phyloP scores from a whole-genome alignment of 2,888 invertebrate species.

The Euzophera pinguis region DNA sequence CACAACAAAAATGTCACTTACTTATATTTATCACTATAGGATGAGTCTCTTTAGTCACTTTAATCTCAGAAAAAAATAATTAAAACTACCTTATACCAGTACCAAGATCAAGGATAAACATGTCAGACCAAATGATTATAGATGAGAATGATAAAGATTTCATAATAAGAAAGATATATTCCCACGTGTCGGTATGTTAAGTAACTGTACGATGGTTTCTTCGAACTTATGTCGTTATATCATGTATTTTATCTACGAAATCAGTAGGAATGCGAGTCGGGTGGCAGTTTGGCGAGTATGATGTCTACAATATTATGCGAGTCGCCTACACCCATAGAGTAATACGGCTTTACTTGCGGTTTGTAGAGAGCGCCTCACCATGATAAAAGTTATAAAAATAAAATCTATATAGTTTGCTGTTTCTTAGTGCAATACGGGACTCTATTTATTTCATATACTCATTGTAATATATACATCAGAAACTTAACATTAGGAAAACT shows the following conservation, averaged over 20 bases:
- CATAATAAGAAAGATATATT: conserved; percentile 7
- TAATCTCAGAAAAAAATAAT: too few species aligned
- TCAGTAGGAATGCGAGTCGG: not conserved
- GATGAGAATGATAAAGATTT: not conserved
- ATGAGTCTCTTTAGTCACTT: too few species aligned
- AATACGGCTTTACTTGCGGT: not conserved
- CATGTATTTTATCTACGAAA: conserved; percentile 8
- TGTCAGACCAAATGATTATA: conserved; percentile 1
- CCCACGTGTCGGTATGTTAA: conserved; percentile 3
- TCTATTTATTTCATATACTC: too few species aligned
- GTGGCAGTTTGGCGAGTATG: conserved; percentile 9
- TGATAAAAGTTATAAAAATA: too few species aligned
- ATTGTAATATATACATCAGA: too few species aligned
- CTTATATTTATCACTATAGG: too few species aligned
- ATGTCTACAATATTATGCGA: conserved; percentile 7
- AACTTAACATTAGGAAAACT: too few species aligned
- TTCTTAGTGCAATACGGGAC: too few species aligned
- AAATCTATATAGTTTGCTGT: too few species aligned
- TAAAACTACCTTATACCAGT: not conserved
- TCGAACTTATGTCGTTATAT: not conserved
- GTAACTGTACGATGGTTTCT: not conserved
- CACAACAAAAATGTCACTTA: too few species aligned
- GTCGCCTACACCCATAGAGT: conserved; percentile 2
- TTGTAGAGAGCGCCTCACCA: not conserved
- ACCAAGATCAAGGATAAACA: conserved; percentile 1